A percentile compares a stretch with the other conserved stretches of the same genome.
Evolutionary conservation across 2,113 vertebrate species (phyloP).

Genomic region (Puffinus mauretanicus): DNA sequence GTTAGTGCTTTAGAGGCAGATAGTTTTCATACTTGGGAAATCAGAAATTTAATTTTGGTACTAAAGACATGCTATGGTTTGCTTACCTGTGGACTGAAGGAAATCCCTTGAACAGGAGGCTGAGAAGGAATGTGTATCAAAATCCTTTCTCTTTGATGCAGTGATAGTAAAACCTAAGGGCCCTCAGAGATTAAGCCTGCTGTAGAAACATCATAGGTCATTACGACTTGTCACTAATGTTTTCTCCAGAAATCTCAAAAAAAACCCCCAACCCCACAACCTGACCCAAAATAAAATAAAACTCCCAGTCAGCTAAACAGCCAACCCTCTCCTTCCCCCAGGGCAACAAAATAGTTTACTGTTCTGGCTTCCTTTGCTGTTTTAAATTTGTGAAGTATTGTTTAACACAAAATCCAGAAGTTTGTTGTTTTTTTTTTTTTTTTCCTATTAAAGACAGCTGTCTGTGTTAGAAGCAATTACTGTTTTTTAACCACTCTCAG

Average conservation of each 20-base stretch:
- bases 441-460: not conserved
- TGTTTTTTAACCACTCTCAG: not conserved
- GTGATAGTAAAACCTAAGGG: not conserved
- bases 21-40: not conserved
- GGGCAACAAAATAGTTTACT: not conserved
- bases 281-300: not conserved
- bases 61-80: not conserved
- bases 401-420: not conserved
- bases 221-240: not conserved
- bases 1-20: not conserved
- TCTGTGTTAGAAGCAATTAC: not conserved
- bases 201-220: not conserved
- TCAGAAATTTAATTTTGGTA: not conserved
- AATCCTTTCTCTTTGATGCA: not conserved
- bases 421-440: too few relatives aligned
- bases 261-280: accelerated
- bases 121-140: not conserved
- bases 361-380: not conserved
- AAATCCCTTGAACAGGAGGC: not conserved
- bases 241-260: not conserved
- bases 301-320: not conserved
- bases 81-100: accelerated
- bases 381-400: not conserved
- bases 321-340: not conserved
- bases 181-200: not conserved